Base-by-base conservation (phyloP, 2,113 vertebrate genomes). In the Nothoprocta pentlandii region DNA sequence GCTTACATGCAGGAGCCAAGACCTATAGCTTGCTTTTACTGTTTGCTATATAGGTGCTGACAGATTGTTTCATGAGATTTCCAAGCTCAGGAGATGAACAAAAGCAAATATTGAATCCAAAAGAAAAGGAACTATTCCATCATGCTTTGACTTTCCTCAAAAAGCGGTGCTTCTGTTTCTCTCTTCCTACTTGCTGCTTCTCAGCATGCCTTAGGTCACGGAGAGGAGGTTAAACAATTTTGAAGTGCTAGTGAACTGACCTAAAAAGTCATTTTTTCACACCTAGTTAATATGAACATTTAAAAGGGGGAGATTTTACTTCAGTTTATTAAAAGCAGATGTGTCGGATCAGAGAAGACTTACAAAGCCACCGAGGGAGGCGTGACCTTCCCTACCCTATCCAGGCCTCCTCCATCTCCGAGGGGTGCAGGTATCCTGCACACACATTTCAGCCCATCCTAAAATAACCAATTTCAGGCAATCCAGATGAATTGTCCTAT, bases 191-290 rank as follows among this genome's bases (percentile, higher is more conserved):
- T 80, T 70, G 41, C 32, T 67, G 14, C 39, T 19, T 32, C 36
- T 46, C 0, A 0, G 42, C 51, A 34, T 6, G 46, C 23, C 64
- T 68, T 75, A 80, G 76, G 79, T 75, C 64, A 71, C 30, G 42
- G 39, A 83, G 59, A 87, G 16, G 13, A 56, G 39, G 42, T 85
- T 78, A 70, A 92, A 91, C 11, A 54, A 75, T 42, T 51, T 30
- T 75, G 61, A 82, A 91, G 59, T 71, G 71, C 25, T 80, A 42
- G 51, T 30, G 64, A 92, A 44, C 42, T 80, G 68, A 82, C 71
- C 42, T 76, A 90, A 92, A 89, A 70, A 91, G 69, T 83, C 19
- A 80, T 83, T 94, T 49, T 74, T 95, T 94, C 76, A 89, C 76
- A 90, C 82, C 51, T 75, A 91, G 85, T 90, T 91, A 91, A 80